A percentile compares a stretch with the other conserved stretches of the same genome.
Conservation (phyloP, 2,113 vertebrate species). For the Chaetops frenatus region DNA sequence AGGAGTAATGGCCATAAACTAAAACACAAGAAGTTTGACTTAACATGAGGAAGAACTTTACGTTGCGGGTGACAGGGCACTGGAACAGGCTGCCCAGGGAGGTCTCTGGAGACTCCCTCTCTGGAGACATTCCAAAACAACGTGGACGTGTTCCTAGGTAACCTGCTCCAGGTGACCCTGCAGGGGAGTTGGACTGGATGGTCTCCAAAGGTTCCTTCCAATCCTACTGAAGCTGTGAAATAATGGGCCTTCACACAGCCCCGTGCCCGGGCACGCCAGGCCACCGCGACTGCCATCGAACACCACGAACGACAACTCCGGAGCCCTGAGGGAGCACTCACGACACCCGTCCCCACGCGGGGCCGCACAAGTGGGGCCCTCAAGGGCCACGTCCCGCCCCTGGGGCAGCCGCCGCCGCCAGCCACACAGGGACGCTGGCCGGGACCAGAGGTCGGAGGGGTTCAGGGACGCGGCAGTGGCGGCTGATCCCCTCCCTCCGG, state of each 20-base stretch:
- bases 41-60: not conserved
- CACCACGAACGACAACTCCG: accelerated
- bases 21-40: not conserved
- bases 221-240: no score
- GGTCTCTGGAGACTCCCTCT: no score
- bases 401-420: not conserved
- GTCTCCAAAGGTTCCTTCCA: not conserved
- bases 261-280: accelerated
- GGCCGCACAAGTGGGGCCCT: not conserved
- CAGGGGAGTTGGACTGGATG: no score
- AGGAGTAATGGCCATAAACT: not conserved
- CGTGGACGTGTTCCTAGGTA: no score
- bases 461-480: not conserved
- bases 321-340: not conserved
- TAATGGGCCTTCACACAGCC: accelerated
- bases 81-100: not conserved
- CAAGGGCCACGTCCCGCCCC: not conserved
- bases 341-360: not conserved
- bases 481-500: not conserved
- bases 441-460: accelerated
- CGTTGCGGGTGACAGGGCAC: not conserved
- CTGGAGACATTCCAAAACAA: not conserved
- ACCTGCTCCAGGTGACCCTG: not conserved
- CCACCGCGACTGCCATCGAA: not conserved
- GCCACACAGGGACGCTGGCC: not conserved